Conservation (phyloP, 2,888 invertebrate genomes). For the Cephonodes hylas region DNA sequence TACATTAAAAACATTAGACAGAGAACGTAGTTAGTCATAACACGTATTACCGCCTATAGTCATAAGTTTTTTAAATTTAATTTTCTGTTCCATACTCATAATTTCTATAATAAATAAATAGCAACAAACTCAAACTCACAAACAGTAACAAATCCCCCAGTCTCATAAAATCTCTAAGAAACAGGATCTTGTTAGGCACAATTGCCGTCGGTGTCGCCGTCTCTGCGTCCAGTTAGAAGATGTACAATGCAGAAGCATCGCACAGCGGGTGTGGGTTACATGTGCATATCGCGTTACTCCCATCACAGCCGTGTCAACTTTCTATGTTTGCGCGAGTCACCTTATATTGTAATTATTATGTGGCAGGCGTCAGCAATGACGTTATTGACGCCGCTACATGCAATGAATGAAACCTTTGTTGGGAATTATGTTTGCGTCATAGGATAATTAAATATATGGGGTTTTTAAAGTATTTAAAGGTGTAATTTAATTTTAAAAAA, state of each 20-base stretch:
- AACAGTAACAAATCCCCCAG: too few species aligned
- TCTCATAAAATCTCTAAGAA: neutral
- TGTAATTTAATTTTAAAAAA: too few species aligned
- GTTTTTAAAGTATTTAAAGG: too few species aligned
- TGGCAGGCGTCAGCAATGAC: neutral
- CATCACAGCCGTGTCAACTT: constrained; percentile 55
- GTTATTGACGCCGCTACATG: neutral
- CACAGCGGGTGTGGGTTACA: constrained; percentile 61
- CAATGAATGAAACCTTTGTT: neutral
- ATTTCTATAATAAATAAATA: too few species aligned
- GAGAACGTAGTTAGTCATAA: too few species aligned
- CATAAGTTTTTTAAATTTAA: too few species aligned
- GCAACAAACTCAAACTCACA: too few species aligned
- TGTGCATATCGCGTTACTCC: constrained; percentile 58
- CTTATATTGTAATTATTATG: constrained; percentile 37
- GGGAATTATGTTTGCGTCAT: too few species aligned
- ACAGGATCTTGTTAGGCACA: neutral
- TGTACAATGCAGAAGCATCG: constrained; percentile 64
- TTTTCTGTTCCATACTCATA: too few species aligned
- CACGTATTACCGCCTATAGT: too few species aligned
- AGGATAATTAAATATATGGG: too few species aligned
- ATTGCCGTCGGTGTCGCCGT: constrained; percentile 5
- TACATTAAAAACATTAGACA: too few species aligned
- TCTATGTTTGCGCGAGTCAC: constrained; percentile 49
- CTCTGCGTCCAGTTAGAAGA: constrained; percentile 38